Evolutionary conservation across 2,113 vertebrate species (phyloP), one percentile per base, ranked within the genome.

Genomic region (Atractosteus spatula): DNA sequence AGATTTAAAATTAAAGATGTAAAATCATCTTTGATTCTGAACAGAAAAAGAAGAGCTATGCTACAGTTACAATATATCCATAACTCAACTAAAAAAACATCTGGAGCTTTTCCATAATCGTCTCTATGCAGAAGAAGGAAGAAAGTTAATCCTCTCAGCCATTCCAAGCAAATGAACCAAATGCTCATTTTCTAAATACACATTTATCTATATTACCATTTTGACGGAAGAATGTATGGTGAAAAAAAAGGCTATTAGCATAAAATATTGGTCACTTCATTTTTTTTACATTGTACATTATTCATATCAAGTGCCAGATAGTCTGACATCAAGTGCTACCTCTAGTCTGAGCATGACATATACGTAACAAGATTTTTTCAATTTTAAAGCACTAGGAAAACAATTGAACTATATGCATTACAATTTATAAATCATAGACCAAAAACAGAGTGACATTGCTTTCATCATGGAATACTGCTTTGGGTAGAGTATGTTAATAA

Each of bases 251-350:
- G 72, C 66, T 2, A 57, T 66, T 70, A 78, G 62, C 3, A 14
- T 61, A 79, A 72, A 14, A 70, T 71, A 75, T 73, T n/a, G 11
- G 6, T n/a, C 8, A 16, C 44, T 68, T 68, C 11, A 62, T 51
- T 74, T 71, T 51, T 51, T 66, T 68, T 68, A 77, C 12, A 75
- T 11, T 44, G 14, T 17, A 8, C 66, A 68, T 68, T 54, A 54
- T 68, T 68, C 66, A 68, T n/a, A 55, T 8, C 29, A 45, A 55
- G 3, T 10, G 13, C 66, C 1, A 5, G 17, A 55, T 73, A 55
- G 0, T 0, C 3, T 13, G 17, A 61, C 2, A 55, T 43, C 41
- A 65, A 75, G 66, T 41, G n/a, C 16, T 45, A 10, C 47, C 11
- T 66, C 7, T 17, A 16, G 8, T 47, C 10, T 51, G 47, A 51